A percentile compares a stretch with the other conserved stretches of the same genome.
Evolutionary conservation across 1,140 invertebrate species (phyloP).

Genomic region (Pomacea maculata): DNA sequence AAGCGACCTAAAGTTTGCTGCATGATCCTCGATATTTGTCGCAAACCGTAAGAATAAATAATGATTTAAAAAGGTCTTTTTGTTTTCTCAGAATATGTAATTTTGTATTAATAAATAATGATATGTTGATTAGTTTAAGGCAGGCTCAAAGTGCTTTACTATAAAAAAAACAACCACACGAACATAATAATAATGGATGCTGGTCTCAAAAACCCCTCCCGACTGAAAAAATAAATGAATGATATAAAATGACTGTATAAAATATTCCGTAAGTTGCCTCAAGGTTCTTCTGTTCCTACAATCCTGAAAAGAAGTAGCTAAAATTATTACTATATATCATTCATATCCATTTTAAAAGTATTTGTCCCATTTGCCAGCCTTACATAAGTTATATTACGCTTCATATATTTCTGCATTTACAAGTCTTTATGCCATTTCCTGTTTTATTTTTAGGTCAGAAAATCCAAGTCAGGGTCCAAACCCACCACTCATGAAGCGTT

Average conservation of each 20-base stretch:
- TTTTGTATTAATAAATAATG: not conserved
- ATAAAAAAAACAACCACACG: too few relatives aligned
- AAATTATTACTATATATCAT: too few relatives aligned
- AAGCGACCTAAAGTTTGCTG: slow-evolving; percentile 62
- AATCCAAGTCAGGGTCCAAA: slow-evolving; percentile 14
- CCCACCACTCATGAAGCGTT: slow-evolving; percentile 4
- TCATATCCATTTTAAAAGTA: too few relatives aligned
- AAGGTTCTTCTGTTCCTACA: not conserved
- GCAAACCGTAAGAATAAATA: slow-evolving; percentile 48
- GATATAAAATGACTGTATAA: not conserved
- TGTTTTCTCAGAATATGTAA: not conserved
- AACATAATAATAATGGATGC: too few relatives aligned
- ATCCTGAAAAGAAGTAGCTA: not conserved
- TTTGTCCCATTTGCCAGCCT: too few relatives aligned
- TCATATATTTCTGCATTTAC: too few relatives aligned
- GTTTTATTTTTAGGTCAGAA: slow-evolving; percentile 3
- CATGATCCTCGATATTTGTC: slow-evolving; percentile 68
- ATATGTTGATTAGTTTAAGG: too few relatives aligned
- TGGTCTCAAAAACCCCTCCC: not conserved
- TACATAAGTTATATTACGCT: too few relatives aligned
- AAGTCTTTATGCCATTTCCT: not conserved
- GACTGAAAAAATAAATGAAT: not conserved
- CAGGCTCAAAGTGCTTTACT: too few relatives aligned
- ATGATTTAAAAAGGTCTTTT: not conserved
- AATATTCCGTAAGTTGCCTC: not conserved